phyloP scores from a whole-genome alignment of 1,140 invertebrate species.

The Ceratosolen solmsi region DNA sequence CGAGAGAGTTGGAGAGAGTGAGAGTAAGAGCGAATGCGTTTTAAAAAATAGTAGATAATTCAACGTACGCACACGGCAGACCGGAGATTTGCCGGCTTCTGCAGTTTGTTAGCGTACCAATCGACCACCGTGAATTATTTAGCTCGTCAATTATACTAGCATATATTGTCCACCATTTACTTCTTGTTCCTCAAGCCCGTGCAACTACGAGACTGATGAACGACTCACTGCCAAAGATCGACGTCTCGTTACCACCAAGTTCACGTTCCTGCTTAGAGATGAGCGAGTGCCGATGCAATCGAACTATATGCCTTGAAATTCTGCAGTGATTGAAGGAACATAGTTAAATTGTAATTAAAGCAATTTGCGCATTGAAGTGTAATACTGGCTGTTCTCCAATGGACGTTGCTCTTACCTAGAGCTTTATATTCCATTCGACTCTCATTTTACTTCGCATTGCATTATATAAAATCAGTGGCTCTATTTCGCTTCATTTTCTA shows the following conservation, averaged over 20 bases:
- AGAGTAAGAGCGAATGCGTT: neutral
- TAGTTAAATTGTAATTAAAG: no score
- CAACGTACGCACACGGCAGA: neutral
- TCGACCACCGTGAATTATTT: conserved; percentile 42
- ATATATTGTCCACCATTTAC: neutral
- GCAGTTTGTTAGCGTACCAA: conserved; percentile 25
- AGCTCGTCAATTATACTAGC: no score
- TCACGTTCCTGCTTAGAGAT: neutral
- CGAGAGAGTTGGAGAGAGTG: neutral
- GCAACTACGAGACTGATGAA: neutral
- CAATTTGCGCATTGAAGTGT: no score
- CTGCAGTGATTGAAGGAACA: no score
- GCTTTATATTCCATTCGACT: no score
- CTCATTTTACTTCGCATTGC: no score
- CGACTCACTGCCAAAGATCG: neutral
- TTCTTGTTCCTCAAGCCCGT: neutral
- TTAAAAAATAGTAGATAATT: neutral
- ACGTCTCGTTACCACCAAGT: neutral
- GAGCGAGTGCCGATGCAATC: neutral
- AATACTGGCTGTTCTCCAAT: no score
- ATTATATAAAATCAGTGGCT: no score
- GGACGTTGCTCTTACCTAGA: no score
- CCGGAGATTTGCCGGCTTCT: neutral
- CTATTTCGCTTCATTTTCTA: no score
- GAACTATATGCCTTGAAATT: conserved; percentile 25